Percentiles rank a stretch among this genome's conserved stretches.
Conservation (phyloP, 2,888 invertebrate genomes). For the Cactoblastis cactorum region DNA sequence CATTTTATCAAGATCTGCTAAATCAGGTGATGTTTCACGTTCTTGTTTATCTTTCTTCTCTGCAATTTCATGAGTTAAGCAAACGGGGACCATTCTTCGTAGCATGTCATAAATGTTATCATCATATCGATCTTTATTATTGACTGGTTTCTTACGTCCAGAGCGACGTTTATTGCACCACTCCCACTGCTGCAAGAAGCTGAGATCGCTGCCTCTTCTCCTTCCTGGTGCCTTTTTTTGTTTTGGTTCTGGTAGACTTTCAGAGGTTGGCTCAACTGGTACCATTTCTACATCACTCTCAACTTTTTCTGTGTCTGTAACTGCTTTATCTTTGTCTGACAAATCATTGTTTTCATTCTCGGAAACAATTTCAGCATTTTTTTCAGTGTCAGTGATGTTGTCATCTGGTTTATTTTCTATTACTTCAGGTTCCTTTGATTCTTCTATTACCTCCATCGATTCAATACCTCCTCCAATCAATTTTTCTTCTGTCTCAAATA, state of each 20-base stretch:
- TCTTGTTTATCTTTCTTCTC: constrained; percentile 61
- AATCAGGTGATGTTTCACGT: constrained; percentile 80
- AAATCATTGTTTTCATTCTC: constrained; percentile 65
- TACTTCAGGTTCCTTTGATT: constrained; percentile 42
- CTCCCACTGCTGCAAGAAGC: constrained; percentile 87
- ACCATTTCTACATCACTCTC: constrained; percentile 55
- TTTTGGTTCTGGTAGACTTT: constrained; percentile 51
- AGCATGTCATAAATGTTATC: constrained; percentile 84
- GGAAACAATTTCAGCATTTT: constrained; percentile 46
- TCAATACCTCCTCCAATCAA: no score
- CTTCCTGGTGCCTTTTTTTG: constrained; percentile 76
- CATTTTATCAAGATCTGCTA: constrained; percentile 80
- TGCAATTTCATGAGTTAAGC: constrained; percentile 68
- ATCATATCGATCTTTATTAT: constrained; percentile 78
- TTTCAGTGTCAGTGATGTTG: constrained; percentile 40
- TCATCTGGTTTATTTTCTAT: constrained; percentile 44
- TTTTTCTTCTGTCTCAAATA: constrained; percentile 49
- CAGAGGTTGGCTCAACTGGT: constrained; percentile 36
- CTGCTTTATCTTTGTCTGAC: constrained; percentile 62
- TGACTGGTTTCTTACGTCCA: constrained; percentile 69
- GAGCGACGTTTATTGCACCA: constrained; percentile 84
- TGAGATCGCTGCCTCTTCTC: constrained; percentile 85
- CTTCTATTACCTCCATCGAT: constrained; percentile 58
- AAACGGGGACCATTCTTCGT: constrained; percentile 81
- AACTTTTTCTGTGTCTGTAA: constrained; percentile 57